Evolutionary conservation across 64 coral and sea anemone genomes (phyloP), one percentile per base, ranked within the genome.

Genomic region (Astreopora myriophthalma): DNA sequence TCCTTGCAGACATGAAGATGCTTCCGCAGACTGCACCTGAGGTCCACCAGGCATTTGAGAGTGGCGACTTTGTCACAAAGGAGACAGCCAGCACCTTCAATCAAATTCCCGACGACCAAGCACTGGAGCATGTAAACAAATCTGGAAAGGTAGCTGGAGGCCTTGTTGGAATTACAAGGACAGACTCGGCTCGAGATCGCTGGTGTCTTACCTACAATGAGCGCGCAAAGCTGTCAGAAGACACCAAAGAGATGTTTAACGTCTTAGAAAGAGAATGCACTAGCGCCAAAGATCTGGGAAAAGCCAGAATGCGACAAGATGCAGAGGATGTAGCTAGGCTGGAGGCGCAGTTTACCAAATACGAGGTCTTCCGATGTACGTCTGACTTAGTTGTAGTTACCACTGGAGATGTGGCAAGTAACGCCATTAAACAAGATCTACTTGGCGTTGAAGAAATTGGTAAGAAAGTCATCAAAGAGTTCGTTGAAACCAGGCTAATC

Each of bases 91-190:
- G 26, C n/a, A 85, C 20, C 0, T 95, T 95, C 42, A 91, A 95
- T 42, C 85, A 95, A 58, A 92, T 95, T 76, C 75, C 83, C 22
- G 89, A 88, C 23, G 89, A 95, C 69, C 94, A 92, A 92, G 94
- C 94, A 8, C 89, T 91, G 14, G 85, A 92, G 67, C 89, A 92
- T 82, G 83, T 91, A 13, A 95, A 95, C 65, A 73, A 39, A 26
- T 6, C 84, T 74, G 89, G 88, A 3, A 95, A 95, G 37, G 78
- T 90, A 31, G 93, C 87, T 61, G 80, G 79, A 83, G 92, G 76
- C 13, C 68, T 89, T 19, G 92, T 94, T 22, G 92, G 86, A 33
- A 88, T 94, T 10, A 94, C 92, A 14, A 23, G 76, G 57, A 83
- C 85, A 51, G 85, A 94, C 48, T 34, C 93, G 2, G 86, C 87